Percentiles rank a stretch among this genome's conserved stretches.
Evolutionary conservation across 2,888 invertebrate species (phyloP).

Genomic region (Drosophila pseudotalamancana): DNA sequence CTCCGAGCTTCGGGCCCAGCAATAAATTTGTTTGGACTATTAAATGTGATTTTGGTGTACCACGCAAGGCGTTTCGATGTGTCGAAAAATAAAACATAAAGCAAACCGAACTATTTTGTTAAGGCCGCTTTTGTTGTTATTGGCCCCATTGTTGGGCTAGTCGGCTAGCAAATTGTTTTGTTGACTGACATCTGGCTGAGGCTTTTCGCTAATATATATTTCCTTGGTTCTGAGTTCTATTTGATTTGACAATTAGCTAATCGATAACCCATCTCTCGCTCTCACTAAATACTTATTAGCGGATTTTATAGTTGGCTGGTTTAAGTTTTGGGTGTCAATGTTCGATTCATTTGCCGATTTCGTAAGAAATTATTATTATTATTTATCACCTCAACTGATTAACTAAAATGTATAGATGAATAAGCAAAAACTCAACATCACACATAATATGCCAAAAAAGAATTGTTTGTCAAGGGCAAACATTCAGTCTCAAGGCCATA

Average conservation of each 20-base stretch:
- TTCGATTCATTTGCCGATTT: background rate
- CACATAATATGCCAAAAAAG: slow-evolving; percentile 1
- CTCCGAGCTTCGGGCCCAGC: slow-evolving; percentile 15
- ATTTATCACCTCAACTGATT: slow-evolving; percentile 15
- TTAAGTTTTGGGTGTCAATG: slow-evolving; percentile 26
- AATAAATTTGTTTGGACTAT: slow-evolving; percentile 74
- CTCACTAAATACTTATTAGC: slow-evolving; percentile 51
- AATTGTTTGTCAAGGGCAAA: slow-evolving; percentile 23
- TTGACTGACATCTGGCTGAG: slow-evolving; percentile 49
- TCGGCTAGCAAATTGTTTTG: slow-evolving; percentile 24
- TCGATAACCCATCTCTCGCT: slow-evolving; percentile 13
- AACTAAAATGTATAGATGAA: background rate
- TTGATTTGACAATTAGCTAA: slow-evolving; percentile 60
- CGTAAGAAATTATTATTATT: background rate
- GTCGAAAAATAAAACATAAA: slow-evolving; percentile 46
- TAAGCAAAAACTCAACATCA: slow-evolving; percentile 1
- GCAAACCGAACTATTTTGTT: slow-evolving; percentile 30
- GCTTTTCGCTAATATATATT: slow-evolving; percentile 47
- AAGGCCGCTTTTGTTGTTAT: slow-evolving; percentile 33
- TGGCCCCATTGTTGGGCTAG: slow-evolving; percentile 46
- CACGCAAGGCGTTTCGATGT: slow-evolving; percentile 49
- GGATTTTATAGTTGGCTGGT: slow-evolving; percentile 22
- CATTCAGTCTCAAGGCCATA: slow-evolving; percentile 12
- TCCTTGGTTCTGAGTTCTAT: slow-evolving; percentile 57
- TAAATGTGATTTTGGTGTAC: slow-evolving; percentile 74